Conservation (phyloP, 2,888 invertebrate genomes). For the Cyclophora albipunctata region DNA sequence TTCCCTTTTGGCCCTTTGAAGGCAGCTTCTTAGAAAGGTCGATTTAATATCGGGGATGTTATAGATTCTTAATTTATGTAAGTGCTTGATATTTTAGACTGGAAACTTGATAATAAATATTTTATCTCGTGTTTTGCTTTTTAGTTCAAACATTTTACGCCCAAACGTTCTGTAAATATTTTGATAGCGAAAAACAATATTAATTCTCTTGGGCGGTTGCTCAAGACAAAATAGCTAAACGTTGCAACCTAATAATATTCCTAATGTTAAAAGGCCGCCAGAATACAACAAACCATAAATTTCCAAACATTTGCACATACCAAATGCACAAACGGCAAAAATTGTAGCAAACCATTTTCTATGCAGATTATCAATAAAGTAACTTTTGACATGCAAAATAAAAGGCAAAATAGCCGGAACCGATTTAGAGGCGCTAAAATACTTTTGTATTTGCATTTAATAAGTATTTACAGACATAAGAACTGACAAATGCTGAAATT, state of each 20-base stretch:
- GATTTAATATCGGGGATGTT: conserved; percentile 28
- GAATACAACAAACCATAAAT: background rate
- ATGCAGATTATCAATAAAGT: conserved; percentile 19
- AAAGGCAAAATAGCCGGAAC: conserved; percentile 7
- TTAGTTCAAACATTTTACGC: too few species aligned
- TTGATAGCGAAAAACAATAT: too few species aligned
- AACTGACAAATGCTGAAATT: conserved; percentile 18
- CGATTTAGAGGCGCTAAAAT: conserved; percentile 17
- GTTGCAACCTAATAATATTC: too few species aligned
- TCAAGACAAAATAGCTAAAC: too few species aligned
- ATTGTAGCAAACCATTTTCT: conserved; percentile 6
- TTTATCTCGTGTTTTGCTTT: too few species aligned
- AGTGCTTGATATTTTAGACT: conserved; percentile 2
- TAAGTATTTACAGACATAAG: conserved; percentile 16
- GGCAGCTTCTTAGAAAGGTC: conserved; percentile 27
- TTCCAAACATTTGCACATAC: background rate
- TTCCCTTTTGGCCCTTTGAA: conserved; percentile 24
- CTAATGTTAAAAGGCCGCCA: too few species aligned
- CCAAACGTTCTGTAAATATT: too few species aligned
- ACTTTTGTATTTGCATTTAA: conserved; percentile 20
- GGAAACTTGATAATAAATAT: too few species aligned
- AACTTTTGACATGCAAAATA: conserved; percentile 14
- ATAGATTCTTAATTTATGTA: conserved; percentile 16
- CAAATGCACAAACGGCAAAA: background rate
- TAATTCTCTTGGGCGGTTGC: too few species aligned